Conservation (phyloP, 2,888 invertebrate species). For the Nezara viridula region DNA sequence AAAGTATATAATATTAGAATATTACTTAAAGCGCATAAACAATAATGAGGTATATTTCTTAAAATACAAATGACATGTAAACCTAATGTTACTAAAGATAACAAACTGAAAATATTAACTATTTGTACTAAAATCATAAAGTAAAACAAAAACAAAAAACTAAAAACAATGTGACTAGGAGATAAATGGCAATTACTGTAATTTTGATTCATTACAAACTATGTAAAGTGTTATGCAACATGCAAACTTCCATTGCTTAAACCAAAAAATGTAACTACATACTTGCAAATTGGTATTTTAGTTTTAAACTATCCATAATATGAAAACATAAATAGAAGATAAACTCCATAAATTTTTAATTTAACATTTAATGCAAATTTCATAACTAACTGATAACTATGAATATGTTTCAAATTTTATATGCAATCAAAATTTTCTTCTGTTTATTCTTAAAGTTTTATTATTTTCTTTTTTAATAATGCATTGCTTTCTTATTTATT, state of each 20-base stretch:
- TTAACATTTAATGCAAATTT: not conserved
- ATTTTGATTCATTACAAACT: conserved; percentile 34
- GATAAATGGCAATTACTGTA: conserved; percentile 48
- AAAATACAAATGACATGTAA: not conserved
- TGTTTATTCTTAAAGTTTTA: not conserved
- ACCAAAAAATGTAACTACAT: not conserved
- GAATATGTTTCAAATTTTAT: not conserved
- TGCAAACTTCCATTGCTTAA: not conserved
- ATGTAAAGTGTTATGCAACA: not conserved
- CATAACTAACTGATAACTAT: no score
- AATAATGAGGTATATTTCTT: conserved; percentile 51
- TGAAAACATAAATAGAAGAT: not conserved
- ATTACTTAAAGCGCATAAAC: conserved; percentile 4
- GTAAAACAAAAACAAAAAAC: not conserved
- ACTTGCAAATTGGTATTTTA: not conserved
- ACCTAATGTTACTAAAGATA: not conserved
- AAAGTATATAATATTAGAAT: not conserved
- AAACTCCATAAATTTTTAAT: not conserved
- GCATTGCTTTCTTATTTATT: not conserved
- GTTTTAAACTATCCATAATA: not conserved
- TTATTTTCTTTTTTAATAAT: not conserved
- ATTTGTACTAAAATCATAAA: conserved; percentile 48
- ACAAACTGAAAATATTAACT: conserved; percentile 8
- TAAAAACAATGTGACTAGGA: conserved; percentile 45
- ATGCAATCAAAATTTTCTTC: not conserved